Conservation (phyloP, 1,140 invertebrate species). For the Ericerus pela region DNA sequence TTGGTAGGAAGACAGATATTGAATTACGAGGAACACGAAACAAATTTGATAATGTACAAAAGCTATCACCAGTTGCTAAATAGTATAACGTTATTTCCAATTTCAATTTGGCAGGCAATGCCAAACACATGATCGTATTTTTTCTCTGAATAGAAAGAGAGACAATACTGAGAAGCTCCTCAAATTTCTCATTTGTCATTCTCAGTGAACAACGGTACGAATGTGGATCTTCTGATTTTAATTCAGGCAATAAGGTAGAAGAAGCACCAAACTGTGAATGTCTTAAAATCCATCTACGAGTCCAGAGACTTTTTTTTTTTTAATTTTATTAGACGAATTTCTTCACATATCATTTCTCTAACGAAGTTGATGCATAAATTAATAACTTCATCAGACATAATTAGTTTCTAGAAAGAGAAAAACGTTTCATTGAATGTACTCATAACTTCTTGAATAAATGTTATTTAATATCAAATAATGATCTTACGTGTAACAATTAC, state of each 20-base stretch:
- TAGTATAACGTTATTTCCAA: constrained; percentile 5
- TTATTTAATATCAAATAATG: too few relatives aligned
- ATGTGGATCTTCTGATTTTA: constrained; percentile 13
- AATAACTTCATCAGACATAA: too few relatives aligned
- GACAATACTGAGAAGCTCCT: constrained; percentile 5
- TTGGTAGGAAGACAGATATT: constrained; percentile 13
- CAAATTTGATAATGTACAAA: constrained; percentile 2
- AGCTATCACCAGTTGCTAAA: too few relatives aligned
- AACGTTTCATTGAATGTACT: too few relatives aligned
- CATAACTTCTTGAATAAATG: too few relatives aligned
- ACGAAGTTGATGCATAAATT: too few relatives aligned
- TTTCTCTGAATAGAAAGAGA: constrained; percentile 11
- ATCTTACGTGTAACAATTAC: too few relatives aligned
- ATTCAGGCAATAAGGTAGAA: constrained; percentile 10
- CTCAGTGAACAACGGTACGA: constrained; percentile 1
- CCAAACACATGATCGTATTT: constrained; percentile 1
- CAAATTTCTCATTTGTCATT: constrained; percentile 13
- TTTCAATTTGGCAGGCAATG: background rate
- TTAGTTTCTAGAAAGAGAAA: too few relatives aligned
- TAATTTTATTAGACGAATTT: too few relatives aligned
- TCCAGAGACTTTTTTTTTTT: constrained; percentile 1
- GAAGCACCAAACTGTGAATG: constrained; percentile 6
- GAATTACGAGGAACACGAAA: constrained; percentile 11
- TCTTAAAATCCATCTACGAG: constrained; percentile 4
- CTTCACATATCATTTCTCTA: too few relatives aligned